phyloP scores from a whole-genome alignment of 2,797 vertebrate genomes.

The Eremophila alpestris region DNA sequence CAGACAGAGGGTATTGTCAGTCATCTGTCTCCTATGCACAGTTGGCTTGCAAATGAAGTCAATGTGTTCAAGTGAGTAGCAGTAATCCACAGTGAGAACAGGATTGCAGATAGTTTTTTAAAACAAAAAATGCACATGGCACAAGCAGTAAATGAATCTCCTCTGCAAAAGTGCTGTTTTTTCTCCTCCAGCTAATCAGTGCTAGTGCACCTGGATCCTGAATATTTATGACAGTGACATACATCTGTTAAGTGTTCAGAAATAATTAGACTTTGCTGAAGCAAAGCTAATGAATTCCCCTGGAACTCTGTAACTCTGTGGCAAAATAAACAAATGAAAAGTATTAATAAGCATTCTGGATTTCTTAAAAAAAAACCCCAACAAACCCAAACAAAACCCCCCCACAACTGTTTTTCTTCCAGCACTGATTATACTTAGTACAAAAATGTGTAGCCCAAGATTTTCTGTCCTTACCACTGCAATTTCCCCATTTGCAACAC shows the following conservation, averaged over 20 bases:
- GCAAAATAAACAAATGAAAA: constrained; percentile 42
- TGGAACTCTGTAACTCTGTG: neutral
- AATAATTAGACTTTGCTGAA: constrained; percentile 50
- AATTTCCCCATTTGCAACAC: constrained; percentile 73
- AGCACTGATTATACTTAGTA: neutral
- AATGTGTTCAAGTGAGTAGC: neutral
- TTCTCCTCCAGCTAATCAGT: constrained; percentile 23
- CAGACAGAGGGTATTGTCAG: neutral
- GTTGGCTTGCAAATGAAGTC: neutral
- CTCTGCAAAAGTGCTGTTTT: neutral
- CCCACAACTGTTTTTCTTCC: neutral
- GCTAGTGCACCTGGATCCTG: constrained; percentile 30
- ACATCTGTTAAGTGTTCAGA: constrained; percentile 18
- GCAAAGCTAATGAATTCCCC: constrained; percentile 51
- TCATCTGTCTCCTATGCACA: neutral
- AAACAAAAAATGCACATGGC: neutral
- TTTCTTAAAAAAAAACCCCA: neutral
- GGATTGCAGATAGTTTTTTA: neutral
- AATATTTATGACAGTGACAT: constrained; percentile 27
- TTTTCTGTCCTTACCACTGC: constrained; percentile 73
- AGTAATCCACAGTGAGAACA: neutral
- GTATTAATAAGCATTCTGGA: neutral
- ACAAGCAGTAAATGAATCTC: neutral
- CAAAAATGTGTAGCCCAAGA: neutral
- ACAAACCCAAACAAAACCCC: neutral